Percentiles rank a stretch among this genome's conserved stretches.
Conservation (phyloP, 2,113 vertebrate species). For the Oreochromis tanganicae region DNA sequence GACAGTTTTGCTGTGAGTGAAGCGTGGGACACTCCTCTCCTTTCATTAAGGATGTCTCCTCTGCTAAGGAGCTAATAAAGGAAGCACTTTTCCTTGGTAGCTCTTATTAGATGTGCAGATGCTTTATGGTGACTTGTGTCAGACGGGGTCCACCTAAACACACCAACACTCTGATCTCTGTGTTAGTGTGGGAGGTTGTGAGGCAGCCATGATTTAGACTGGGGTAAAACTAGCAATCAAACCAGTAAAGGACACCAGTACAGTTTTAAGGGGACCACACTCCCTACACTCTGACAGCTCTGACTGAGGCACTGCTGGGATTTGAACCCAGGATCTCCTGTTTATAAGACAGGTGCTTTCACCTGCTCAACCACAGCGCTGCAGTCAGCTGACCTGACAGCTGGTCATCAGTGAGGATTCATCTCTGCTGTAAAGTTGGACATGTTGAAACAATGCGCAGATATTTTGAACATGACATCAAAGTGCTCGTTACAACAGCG, state of each 20-base stretch:
- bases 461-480: background rate
- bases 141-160: background rate
- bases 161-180: background rate
- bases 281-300: too few relatives aligned
- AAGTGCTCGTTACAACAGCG: background rate
- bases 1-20: too few relatives aligned
- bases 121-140: background rate
- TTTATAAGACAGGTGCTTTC: background rate
- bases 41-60: background rate
- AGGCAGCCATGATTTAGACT: background rate
- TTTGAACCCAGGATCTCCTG: background rate
- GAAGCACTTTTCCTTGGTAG: background rate
- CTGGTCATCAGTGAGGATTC: background rate
- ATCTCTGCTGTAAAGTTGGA: background rate
- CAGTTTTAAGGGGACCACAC: background rate
- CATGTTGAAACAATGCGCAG: rapidly evolving
- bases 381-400: background rate
- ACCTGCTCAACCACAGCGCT: background rate
- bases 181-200: background rate
- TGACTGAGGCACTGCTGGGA: background rate
- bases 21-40: too few relatives aligned
- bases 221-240: background rate
- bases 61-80: background rate
- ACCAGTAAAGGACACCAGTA: background rate
- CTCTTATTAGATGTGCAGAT: background rate